A percentile compares a stretch with the other conserved stretches of the same genome.
Conservation (phyloP, 2,797 vertebrate species). For the Malacoraja senta region DNA sequence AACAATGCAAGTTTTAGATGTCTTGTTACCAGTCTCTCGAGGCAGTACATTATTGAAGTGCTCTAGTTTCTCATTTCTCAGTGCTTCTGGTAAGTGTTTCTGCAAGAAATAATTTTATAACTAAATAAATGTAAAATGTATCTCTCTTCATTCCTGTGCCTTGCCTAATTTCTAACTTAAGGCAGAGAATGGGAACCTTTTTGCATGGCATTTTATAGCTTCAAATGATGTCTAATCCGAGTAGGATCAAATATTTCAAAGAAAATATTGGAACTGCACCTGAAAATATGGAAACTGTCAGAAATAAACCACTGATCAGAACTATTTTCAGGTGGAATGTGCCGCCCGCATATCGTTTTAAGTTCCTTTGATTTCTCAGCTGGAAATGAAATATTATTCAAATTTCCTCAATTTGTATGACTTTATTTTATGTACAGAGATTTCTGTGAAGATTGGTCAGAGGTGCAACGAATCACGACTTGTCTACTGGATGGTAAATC, state of each 20-base stretch:
- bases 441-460: conserved; percentile 86
- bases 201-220: neutral
- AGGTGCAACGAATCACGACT: conserved; percentile 84
- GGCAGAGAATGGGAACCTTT: neutral
- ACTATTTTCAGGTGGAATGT: neutral
- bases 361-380: neutral
- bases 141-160: neutral
- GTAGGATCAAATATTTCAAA: neutral
- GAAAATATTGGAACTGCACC: neutral
- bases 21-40: no score
- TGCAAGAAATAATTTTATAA: neutral
- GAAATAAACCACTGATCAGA: neutral
- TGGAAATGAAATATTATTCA: neutral
- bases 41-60: no score
- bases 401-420: neutral
- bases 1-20: no score
- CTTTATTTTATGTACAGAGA: conserved; percentile 59
- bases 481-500: conserved; percentile 81
- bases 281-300: neutral
- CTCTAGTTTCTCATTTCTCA: no score
- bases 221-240: neutral
- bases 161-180: neutral
- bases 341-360: neutral
- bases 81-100: neutral
- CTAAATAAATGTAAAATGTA: neutral